Evolutionary conservation across 2,888 invertebrate species (phyloP).

Genomic region (Formica aserva): DNA sequence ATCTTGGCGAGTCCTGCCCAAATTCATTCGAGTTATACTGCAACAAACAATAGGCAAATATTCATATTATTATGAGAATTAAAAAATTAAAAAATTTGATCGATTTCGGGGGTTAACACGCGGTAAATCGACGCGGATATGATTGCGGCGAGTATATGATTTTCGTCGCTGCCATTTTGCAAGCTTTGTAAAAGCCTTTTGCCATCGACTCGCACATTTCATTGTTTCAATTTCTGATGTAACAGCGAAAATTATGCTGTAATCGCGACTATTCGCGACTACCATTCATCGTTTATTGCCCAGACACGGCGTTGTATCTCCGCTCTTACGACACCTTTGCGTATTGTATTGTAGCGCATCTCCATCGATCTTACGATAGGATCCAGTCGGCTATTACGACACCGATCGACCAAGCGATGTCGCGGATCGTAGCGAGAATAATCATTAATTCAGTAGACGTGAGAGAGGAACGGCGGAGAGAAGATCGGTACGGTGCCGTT

Average conservation of each 20-base stretch:
- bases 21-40: conserved; percentile 95
- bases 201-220: neutral
- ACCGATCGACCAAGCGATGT: conserved; percentile 26
- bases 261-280: conserved; percentile 22
- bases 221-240: conserved; percentile 11
- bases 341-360: conserved; percentile 42
- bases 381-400: conserved; percentile 50
- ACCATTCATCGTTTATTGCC: neutral
- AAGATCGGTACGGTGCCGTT: conserved; percentile 51
- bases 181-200: conserved; percentile 1
- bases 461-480: conserved; percentile 32
- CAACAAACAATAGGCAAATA: conserved; percentile 82
- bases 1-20: conserved; percentile 94
- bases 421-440: conserved; percentile 42
- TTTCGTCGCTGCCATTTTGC: conserved; percentile 18
- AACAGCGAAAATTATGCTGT: conserved; percentile 37
- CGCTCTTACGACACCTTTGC: conserved; percentile 42
- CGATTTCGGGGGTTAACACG: neutral
- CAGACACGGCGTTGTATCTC: neutral
- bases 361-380: conserved; percentile 44
- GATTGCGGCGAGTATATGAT: conserved; percentile 24
- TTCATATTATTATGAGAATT: conserved; percentile 6
- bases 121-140: conserved; percentile 22
- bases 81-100: neutral
- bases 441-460: conserved; percentile 58